Evolutionary conservation across 2,888 invertebrate genomes (phyloP).

Genomic region (Coelogynopora nodosa): DNA sequence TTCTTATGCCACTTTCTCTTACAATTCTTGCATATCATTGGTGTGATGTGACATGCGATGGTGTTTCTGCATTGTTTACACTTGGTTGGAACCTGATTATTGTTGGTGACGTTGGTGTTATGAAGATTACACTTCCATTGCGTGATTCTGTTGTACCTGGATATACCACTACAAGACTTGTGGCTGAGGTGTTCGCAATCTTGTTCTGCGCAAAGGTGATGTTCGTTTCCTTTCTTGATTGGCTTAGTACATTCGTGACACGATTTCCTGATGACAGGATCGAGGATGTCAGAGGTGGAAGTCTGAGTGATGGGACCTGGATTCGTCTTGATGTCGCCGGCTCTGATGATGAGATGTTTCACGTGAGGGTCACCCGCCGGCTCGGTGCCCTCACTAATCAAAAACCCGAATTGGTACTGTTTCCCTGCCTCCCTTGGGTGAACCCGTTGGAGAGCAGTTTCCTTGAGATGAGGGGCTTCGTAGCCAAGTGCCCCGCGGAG

Average conservation of each 20-base stretch:
- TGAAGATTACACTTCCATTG: background rate
- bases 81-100: background rate
- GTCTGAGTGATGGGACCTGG: background rate
- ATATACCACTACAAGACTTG: background rate
- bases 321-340: background rate
- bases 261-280: background rate
- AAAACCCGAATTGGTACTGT: constrained; percentile 9
- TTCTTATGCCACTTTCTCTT: background rate
- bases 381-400: background rate
- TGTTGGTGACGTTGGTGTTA: background rate
- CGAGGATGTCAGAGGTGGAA: background rate
- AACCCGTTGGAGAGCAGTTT: background rate
- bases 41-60: background rate
- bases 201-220: background rate
- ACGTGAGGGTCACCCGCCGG: constrained; percentile 18
- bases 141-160: background rate
- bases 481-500: too few relatives aligned
- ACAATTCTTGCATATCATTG: constrained; percentile 1
- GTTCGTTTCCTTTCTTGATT: background rate
- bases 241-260: background rate
- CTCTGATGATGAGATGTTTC: background rate
- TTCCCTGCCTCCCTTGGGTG: constrained; percentile 19
- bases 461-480: background rate
- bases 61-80: background rate
- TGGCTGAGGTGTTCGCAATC: background rate